Evolutionary conservation across 2,797 vertebrate species (phyloP), one percentile per base, ranked within the genome.

Genomic region (Trachurus trachurus): DNA sequence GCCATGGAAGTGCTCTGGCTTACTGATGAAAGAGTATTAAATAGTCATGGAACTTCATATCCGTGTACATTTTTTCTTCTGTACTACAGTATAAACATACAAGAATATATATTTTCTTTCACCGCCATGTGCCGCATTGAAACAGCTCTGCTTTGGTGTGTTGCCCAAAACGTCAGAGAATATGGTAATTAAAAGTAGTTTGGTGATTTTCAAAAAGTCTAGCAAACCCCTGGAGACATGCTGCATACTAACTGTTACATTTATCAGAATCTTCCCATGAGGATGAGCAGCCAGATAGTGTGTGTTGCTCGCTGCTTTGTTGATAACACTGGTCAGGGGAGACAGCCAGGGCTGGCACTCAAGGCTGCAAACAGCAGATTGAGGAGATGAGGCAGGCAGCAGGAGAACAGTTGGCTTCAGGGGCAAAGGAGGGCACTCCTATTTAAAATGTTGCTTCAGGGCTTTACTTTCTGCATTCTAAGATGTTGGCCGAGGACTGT

Each of bases 311-410:
- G 71, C 81, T 80, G 76, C 86, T 85, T 66, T 87, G 83, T 85
- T 89, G 91, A 92, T 89, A 87, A 88, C 73, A 60, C 54, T 70
- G 88, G 91, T 90, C 87, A 73, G 75, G 29, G 66, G 76, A 82
- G 85, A 29, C 74, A 57, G 88, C 71, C 74, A 16, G 73, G 40
- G 62, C 65, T 77, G 74, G 77, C 69, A 60, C 79, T 76, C 70
- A 17, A 34, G 86, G 82, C 85, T 75, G 86, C 79, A 73, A 82
- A 87, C 83, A 79, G 66, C 76, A 87, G 88, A 88, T 80, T 75
- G 89, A 90, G 69, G 78, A 84, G 88, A 85, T 81, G 87, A 81
- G 67, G 81, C 71, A 71, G 71, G 59, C 84, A 34, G 49, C 61
- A 31, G 84, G 67, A 76, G 78, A 86, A 52, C 82, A 65, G 73